Conservation (phyloP, 2,113 vertebrate genomes). For the Neodontobutis hainanensis region DNA sequence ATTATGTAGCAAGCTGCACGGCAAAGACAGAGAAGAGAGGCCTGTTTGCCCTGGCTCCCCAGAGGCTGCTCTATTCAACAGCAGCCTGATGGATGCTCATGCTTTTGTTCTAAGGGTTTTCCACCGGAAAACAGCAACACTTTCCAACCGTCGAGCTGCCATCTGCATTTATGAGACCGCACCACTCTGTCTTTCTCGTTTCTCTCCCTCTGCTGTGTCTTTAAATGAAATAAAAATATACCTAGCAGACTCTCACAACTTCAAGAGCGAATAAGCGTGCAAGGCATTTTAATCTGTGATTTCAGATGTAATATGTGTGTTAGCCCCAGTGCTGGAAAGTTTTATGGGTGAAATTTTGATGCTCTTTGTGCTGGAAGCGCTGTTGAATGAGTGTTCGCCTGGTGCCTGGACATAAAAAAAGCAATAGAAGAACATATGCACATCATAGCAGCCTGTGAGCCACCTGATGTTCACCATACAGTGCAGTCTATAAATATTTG, state of each 20-base stretch:
- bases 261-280: constrained; percentile 4
- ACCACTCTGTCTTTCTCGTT: not conserved
- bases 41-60: constrained; percentile 60
- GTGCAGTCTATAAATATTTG: constrained; percentile 3
- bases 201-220: not conserved
- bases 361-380: constrained; percentile 29
- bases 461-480: constrained; percentile 10
- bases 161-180: constrained; percentile 26
- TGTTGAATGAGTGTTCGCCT: constrained; percentile 19
- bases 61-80: constrained; percentile 53
- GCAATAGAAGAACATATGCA: constrained; percentile 24
- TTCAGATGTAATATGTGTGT: constrained; percentile 22
- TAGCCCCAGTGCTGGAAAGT: constrained; percentile 26
- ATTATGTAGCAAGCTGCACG: constrained; percentile 53
- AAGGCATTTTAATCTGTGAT: constrained; percentile 45
- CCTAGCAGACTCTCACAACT: constrained; percentile 28
- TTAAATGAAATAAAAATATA: constrained; percentile 43
- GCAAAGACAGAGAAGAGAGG: constrained; percentile 52
- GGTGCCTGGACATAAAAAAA: constrained; percentile 19
- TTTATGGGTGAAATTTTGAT: constrained; percentile 31
- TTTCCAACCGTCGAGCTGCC: constrained; percentile 34
- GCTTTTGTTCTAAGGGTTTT: constrained; percentile 69
- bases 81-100: constrained; percentile 66
- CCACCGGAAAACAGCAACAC: constrained; percentile 39
- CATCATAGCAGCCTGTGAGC: constrained; percentile 3